Evolutionary conservation across 2,888 invertebrate genomes (phyloP).

Genomic region (Microctonus brassicae): DNA sequence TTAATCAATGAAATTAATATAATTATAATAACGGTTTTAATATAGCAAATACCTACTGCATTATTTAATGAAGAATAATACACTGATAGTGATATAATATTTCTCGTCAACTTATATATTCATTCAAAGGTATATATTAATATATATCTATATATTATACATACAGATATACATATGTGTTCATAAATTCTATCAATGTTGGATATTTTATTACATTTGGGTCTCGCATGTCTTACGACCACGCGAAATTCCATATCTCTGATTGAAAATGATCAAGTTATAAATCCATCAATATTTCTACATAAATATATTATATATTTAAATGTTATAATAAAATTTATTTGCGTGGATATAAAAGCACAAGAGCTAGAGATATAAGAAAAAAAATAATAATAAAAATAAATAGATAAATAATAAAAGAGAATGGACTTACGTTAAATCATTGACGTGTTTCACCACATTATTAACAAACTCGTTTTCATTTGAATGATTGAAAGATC

Average conservation of each 20-base stretch:
- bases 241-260: neutral
- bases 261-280: neutral
- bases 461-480: slow-evolving; percentile 60
- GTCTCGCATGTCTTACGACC: neutral
- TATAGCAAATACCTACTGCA: neutral
- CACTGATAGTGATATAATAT: neutral
- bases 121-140: neutral
- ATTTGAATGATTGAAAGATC: slow-evolving; percentile 52
- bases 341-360: neutral
- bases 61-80: neutral
- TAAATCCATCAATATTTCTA: neutral
- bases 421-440: slow-evolving; percentile 51
- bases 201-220: neutral
- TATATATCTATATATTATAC: neutral
- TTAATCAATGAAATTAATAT: neutral
- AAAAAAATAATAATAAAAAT: no score
- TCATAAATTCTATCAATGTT: no score
- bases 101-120: neutral
- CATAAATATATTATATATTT: neutral
- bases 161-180: neutral
- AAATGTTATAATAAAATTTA: neutral
- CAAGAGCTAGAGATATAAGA: no score
- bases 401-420: neutral
- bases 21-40: neutral
- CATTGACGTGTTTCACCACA: slow-evolving; percentile 52